Evolutionary conservation across 2,888 invertebrate species (phyloP).

Genomic region (Lochmaea crataegi): DNA sequence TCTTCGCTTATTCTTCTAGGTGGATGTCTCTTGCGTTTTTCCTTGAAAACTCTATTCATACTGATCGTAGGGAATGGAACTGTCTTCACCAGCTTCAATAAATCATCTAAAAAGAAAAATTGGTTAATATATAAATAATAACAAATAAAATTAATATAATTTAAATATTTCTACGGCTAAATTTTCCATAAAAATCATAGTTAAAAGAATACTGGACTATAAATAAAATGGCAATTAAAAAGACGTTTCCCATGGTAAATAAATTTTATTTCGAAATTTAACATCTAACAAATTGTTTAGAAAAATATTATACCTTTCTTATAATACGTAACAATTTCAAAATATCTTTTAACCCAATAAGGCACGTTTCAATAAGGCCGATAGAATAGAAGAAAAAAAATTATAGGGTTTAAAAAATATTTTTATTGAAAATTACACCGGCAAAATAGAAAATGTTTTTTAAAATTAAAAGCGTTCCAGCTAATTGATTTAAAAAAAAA

Average conservation of each 20-base stretch:
- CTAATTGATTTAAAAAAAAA: no score
- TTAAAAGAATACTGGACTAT: no score
- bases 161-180: neutral
- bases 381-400: neutral
- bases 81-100: constrained; percentile 5
- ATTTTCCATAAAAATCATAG: neutral
- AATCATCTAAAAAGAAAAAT: neutral
- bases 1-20: neutral
- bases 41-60: constrained; percentile 24
- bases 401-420: neutral
- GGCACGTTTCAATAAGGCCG: neutral
- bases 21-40: neutral
- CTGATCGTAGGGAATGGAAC: constrained; percentile 21
- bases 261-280: constrained; percentile 11
- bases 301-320: constrained; percentile 6
- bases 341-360: neutral
- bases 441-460: neutral
- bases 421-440: neutral
- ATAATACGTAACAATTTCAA: neutral
- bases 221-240: neutral
- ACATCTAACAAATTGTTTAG: constrained; percentile 13
- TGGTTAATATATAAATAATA: neutral
- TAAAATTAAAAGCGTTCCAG: no score
- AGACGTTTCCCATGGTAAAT: neutral
- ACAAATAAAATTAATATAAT: neutral